Percentiles rank a stretch among this genome's conserved stretches.
phyloP scores from a whole-genome alignment of 2,113 vertebrate species.

The Raja brachyura region DNA sequence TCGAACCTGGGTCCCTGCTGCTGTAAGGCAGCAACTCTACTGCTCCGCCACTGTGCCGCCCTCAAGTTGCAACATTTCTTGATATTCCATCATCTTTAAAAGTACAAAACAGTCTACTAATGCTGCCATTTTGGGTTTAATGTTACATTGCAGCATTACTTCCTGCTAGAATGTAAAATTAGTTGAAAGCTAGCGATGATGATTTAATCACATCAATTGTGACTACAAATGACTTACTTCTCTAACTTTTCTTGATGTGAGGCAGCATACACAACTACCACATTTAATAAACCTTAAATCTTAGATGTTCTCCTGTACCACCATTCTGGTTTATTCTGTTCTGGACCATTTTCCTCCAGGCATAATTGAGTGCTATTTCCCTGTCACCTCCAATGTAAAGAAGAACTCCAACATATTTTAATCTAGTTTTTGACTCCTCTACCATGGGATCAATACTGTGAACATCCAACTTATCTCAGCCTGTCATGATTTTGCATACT shows the following conservation, averaged over 20 bases:
- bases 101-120: background rate
- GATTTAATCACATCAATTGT: background rate
- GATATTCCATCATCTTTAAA: background rate
- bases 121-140: background rate
- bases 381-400: no score
- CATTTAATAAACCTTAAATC: background rate
- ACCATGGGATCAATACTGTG: no score
- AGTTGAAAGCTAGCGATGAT: background rate
- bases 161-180: background rate
- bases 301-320: background rate
- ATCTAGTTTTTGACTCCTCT: background rate
- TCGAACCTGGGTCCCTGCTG: no score
- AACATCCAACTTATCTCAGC: no score
- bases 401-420: background rate
- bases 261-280: background rate
- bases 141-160: background rate
- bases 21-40: no score
- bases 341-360: background rate
- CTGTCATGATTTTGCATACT: no score
- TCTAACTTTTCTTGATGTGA: background rate
- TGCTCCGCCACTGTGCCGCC: no score
- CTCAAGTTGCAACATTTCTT: background rate
- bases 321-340: background rate
- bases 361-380: no score
- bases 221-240: background rate